Evolutionary conservation across 2,888 invertebrate species (phyloP), one percentile per base, ranked within the genome.

Genomic region (Drosophila mimetica): DNA sequence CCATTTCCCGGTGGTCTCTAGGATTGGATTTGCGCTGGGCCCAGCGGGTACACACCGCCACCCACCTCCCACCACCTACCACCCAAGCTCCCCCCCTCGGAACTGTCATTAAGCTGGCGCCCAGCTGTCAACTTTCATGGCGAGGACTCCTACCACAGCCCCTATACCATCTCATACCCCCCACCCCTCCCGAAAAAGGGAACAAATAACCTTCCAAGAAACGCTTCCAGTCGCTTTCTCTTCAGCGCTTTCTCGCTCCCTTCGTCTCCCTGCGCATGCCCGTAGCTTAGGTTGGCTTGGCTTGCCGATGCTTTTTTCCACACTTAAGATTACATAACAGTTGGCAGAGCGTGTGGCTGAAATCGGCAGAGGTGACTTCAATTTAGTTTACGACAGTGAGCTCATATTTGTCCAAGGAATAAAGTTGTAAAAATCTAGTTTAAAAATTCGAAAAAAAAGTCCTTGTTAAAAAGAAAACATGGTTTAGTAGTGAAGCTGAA

Each of bases 251-350:
- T 37, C 18, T 20, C 3, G 14, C 51, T 44, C 51, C 41, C 30
- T 18, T 55, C 20, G 6, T 13, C 41, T 39, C 37, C 14, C 16
- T 34, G 87, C 85, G 77, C 87, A 76, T 22, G 71, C 73, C 8
- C 53, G 13, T 41, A 28, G 53, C 71, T 46, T n/a, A n/a, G 47
- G 47, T 52, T 73, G 54, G 57, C 60, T 72, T 53, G 59, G 51
- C 53, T 50, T 66, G 63, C 70, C 87, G 81, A 63, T 72, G 71
- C 71, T 76, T 75, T 80, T 80, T 83, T 77, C 53, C 79, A 61
- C 64, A 75, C 65, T 76, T 52, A 78, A 86, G 77, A 86, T 89
- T 89, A 90, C 89, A 90, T 89, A 89, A 89, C 89, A 80, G 82
- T 90, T 89, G 86, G 89, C 76, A 79, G 84, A 77, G 82, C 82